A percentile compares a stretch with the other conserved stretches of the same genome.
Evolutionary conservation across 2,113 vertebrate species (phyloP).

Genomic region (Leptosomus discolor): DNA sequence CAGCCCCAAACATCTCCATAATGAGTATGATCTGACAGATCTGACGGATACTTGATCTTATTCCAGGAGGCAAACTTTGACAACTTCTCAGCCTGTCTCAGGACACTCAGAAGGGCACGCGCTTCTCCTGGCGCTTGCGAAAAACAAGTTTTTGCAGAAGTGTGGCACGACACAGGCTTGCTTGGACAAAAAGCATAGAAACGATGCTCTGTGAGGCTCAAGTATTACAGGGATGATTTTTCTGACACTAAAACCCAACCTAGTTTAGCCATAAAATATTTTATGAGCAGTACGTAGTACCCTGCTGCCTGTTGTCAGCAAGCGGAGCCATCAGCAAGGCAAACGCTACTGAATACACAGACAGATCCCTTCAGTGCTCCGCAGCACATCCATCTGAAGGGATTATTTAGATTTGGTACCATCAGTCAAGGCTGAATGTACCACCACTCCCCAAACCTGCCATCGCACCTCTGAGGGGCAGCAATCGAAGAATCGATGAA

Average conservation of each 20-base stretch:
- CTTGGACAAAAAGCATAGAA: rapidly evolving
- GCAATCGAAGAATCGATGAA: background rate
- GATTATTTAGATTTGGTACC: background rate
- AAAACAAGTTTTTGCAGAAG: background rate
- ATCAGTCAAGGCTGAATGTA: rapidly evolving
- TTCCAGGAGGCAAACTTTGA: background rate
- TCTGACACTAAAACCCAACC: background rate
- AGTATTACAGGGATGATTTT: background rate
- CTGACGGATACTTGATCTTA: background rate
- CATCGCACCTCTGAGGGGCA: background rate
- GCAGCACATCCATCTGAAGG: background rate
- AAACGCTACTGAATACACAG: background rate
- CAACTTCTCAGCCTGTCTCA: background rate
- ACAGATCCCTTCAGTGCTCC: background rate
- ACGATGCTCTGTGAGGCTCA: background rate
- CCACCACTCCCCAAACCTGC: rapidly evolving
- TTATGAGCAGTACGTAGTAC: rapidly evolving
- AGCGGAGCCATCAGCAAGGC: rapidly evolving
- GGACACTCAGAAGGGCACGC: background rate
- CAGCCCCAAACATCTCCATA: background rate
- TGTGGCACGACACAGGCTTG: rapidly evolving
- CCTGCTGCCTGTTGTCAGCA: rapidly evolving
- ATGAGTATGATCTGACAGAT: background rate
- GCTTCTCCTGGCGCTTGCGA: rapidly evolving
- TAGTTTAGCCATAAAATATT: background rate